Evolutionary conservation across 2,113 vertebrate genomes (phyloP).

Genomic region (Pelodiscus sinensis): DNA sequence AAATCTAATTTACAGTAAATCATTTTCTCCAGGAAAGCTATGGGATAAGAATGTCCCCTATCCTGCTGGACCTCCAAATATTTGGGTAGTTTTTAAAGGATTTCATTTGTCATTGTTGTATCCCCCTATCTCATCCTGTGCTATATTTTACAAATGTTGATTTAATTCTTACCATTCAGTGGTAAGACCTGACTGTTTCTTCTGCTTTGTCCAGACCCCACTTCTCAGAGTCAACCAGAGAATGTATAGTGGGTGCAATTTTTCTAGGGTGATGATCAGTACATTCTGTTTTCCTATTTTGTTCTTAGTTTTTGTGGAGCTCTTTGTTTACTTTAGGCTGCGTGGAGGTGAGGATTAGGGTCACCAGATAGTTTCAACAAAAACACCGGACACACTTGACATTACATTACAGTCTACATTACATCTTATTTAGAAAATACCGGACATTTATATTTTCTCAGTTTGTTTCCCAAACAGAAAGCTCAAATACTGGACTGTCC

Average conservation of each 20-base stretch:
- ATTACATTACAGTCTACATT: no score
- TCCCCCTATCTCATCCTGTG: slow-evolving; percentile 34
- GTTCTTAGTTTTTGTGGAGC: slow-evolving; percentile 4
- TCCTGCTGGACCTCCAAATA: slow-evolving; percentile 49
- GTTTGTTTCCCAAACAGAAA: no score
- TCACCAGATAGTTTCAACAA: no score
- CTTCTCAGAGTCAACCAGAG: background rate
- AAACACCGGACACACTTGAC: no score
- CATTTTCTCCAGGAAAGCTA: slow-evolving; percentile 60
- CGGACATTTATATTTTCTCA: no score
- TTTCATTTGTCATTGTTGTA: background rate
- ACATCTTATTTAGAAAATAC: no score
- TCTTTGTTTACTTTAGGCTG: slow-evolving; percentile 30
- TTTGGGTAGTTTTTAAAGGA: slow-evolving; percentile 27
- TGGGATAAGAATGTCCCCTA: slow-evolving; percentile 46
- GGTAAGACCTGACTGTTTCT: slow-evolving; percentile 25
- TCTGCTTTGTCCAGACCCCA: background rate
- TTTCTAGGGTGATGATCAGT: slow-evolving; percentile 21
- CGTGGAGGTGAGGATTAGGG: background rate
- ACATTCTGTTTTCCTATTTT: background rate
- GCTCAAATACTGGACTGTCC: no score
- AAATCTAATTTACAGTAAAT: slow-evolving; percentile 65
- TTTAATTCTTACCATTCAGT: slow-evolving; percentile 48
- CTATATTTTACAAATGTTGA: slow-evolving; percentile 51
- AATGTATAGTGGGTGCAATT: background rate